Evolutionary conservation across 92 coral and sea anemone genomes (phyloP).

Genomic region (Porites divaricata): DNA sequence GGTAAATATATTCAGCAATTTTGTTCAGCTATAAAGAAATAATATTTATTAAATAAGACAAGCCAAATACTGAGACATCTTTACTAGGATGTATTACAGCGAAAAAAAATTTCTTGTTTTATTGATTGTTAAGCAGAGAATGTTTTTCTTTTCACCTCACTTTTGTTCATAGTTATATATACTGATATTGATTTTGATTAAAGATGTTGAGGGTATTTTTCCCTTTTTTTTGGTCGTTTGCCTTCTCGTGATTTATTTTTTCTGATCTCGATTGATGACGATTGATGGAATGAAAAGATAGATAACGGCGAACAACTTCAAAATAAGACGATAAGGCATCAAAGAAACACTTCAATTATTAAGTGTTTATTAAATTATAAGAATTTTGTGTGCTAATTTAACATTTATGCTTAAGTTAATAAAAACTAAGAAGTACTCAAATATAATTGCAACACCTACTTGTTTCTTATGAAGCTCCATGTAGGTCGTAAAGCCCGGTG

Average conservation of each 20-base stretch:
- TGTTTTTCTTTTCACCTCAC: too few species aligned
- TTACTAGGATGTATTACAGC: too few species aligned
- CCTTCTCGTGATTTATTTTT: not conserved
- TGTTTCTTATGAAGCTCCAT: constrained; percentile 77
- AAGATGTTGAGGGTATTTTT: not conserved
- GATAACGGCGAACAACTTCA: not conserved
- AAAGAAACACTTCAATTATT: not conserved
- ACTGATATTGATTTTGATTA: not conserved
- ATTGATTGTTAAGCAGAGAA: too few species aligned
- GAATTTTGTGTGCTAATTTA: constrained; percentile 7
- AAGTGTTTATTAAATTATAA: not conserved
- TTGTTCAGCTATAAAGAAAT: too few species aligned
- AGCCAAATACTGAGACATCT: too few species aligned
- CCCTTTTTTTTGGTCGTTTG: not conserved
- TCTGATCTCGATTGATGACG: not conserved
- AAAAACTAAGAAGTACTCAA: not conserved
- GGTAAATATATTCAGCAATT: too few species aligned
- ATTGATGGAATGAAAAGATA: not conserved
- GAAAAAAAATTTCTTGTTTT: too few species aligned
- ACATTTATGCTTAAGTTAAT: not conserved
- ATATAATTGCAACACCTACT: constrained; percentile 29
- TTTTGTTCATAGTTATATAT: too few species aligned
- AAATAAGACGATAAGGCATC: not conserved
- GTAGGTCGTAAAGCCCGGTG: constrained; percentile 92
- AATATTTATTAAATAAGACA: too few species aligned